These are phyloP conservation scores for Osmerus eperlanus DNA, from an alignment of 2,113 vertebrate species.

Conservation along the genomic window DNA sequence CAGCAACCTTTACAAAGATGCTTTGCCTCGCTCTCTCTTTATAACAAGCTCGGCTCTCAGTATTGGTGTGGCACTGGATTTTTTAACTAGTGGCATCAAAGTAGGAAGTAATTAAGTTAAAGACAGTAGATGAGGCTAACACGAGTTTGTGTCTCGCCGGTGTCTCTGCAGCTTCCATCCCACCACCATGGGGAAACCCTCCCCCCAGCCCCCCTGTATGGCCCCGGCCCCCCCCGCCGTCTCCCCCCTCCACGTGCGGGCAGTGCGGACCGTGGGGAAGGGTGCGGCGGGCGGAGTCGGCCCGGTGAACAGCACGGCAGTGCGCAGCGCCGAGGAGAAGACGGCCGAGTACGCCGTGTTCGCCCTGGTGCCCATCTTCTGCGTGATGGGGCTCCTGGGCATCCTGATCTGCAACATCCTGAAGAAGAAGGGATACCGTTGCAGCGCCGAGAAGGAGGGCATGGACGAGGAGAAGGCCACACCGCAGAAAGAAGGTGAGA, in stretches of 20 bases:
- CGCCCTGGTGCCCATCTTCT: constrained; percentile 90
- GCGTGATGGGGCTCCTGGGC: constrained; percentile 89
- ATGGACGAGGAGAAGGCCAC: constrained; percentile 60
- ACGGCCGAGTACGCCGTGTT: constrained; percentile 83
- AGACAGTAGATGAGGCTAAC: not conserved
- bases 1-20: too few relatives aligned
- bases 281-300: constrained; percentile 32
- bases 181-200: constrained; percentile 19
- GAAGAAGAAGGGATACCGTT: constrained; percentile 91
- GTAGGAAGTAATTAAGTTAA: too few relatives aligned
- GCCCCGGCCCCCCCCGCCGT: constrained; percentile 14
- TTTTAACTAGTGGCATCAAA: too few relatives aligned
- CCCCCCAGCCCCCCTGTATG: constrained; percentile 43
- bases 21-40: too few relatives aligned
- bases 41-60: too few relatives aligned
- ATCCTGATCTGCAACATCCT: constrained; percentile 93
- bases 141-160: not conserved
- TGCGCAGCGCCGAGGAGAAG: constrained; percentile 73
- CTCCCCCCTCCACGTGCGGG: constrained; percentile 29
- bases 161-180: constrained; percentile 44
- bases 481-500: constrained; percentile 77
- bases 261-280: constrained; percentile 58
- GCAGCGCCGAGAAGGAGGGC: constrained; percentile 81
- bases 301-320: constrained; percentile 68
- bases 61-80: too few relatives aligned